phyloP scores from a whole-genome alignment of 2,888 invertebrate genomes.

The Melanophora roralis region DNA sequence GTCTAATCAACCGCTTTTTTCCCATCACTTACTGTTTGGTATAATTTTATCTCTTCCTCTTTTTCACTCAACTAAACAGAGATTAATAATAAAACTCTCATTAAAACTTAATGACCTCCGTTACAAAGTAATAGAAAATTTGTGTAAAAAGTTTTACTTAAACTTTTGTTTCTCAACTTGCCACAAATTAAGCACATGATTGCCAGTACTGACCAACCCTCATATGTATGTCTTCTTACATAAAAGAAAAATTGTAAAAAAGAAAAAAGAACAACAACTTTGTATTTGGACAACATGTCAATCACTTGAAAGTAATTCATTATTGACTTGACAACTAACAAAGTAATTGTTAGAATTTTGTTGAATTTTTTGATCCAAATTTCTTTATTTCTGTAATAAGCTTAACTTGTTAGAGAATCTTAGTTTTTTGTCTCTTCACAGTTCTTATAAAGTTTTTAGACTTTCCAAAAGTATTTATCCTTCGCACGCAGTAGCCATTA shows the following conservation, averaged over 20 bases:
- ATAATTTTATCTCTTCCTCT: no score
- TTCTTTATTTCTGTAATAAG: slow-evolving; percentile 34
- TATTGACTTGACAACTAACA: background rate
- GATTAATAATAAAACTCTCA: slow-evolving; percentile 52
- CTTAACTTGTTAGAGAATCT: background rate
- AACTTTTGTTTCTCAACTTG: background rate
- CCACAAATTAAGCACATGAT: slow-evolving; percentile 30
- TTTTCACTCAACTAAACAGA: slow-evolving; percentile 18
- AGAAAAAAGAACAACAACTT: background rate
- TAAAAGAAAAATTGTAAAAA: background rate
- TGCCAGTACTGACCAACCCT: background rate
- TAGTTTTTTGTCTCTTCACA: background rate
- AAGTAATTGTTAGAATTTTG: slow-evolving; percentile 1
- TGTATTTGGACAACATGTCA: slow-evolving; percentile 13
- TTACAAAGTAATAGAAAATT: background rate
- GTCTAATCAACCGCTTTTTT: slow-evolving; percentile 22
- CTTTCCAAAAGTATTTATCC: background rate
- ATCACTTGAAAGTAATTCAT: slow-evolving; percentile 34
- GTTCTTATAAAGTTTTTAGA: background rate
- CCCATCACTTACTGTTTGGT: background rate
- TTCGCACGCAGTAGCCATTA: slow-evolving; percentile 45
- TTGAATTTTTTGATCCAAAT: slow-evolving; percentile 18
- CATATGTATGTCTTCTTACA: no score
- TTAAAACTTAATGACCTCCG: slow-evolving; percentile 35
- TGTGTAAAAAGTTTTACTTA: background rate